phyloP scores from a whole-genome alignment of 2,797 vertebrate genomes.

The Pterois miles region DNA sequence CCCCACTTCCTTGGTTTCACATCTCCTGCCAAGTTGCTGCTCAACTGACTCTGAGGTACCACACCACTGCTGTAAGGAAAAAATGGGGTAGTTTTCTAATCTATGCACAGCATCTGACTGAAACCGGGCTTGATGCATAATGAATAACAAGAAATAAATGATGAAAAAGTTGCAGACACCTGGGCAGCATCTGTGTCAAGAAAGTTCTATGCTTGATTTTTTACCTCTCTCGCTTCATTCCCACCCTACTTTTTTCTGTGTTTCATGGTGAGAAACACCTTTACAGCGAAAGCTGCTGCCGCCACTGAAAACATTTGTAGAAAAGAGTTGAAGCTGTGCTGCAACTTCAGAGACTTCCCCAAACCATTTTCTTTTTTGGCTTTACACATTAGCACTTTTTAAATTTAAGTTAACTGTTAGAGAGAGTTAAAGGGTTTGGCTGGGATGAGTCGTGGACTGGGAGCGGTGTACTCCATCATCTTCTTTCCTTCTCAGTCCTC shows the following conservation, averaged over 20 bases:
- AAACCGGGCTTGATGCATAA: constrained; percentile 71
- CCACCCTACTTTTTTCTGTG: constrained; percentile 12
- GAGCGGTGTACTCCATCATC: constrained; percentile 42
- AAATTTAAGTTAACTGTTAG: constrained; percentile 28
- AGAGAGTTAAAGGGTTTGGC: constrained; percentile 44
- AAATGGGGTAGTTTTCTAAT: constrained; percentile 63
- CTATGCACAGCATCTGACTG: constrained; percentile 69
- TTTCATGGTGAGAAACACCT: constrained; percentile 36
- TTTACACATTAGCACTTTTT: constrained; percentile 43
- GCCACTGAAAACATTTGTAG: constrained; percentile 27
- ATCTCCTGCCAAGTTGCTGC: constrained; percentile 72
- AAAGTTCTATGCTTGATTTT: constrained; percentile 57
- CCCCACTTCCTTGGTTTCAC: constrained; percentile 51
- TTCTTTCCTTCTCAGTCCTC: constrained; percentile 36
- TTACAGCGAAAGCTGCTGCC: constrained; percentile 35
- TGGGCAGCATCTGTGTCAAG: constrained; percentile 70
- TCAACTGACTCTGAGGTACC: constrained; percentile 60
- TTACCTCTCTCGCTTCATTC: not conserved
- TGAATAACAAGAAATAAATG: constrained; percentile 77
- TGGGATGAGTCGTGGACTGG: constrained; percentile 43
- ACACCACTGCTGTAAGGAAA: constrained; percentile 44
- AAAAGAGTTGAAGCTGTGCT: constrained; percentile 39
- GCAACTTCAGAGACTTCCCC: constrained; percentile 46
- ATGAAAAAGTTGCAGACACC: constrained; percentile 71
- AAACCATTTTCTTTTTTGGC: constrained; percentile 36